phyloP scores from a whole-genome alignment of 64 coral and sea anemone species.

The Dendronephthya gigantea region DNA sequence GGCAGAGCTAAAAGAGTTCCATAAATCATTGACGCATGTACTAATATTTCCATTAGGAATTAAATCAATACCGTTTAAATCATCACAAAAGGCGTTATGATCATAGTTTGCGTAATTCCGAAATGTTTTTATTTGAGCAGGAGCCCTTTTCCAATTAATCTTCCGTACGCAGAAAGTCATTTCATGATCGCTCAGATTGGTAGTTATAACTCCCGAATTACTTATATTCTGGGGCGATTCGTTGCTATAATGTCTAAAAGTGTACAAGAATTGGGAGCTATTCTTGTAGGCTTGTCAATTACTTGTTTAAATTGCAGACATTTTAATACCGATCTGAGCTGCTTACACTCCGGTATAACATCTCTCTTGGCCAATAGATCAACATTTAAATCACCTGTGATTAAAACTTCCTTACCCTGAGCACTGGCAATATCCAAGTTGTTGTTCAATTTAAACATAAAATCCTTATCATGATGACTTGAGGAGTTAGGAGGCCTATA shows the following conservation, averaged over 20 bases:
- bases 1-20: too few relatives aligned
- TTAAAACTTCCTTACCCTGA: not conserved
- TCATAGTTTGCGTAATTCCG: constrained; percentile 2
- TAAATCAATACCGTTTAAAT: too few relatives aligned
- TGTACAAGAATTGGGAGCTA: not conserved
- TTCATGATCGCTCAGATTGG: not conserved
- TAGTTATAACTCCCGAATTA: not conserved
- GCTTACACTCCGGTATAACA: not conserved
- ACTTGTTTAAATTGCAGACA: not conserved
- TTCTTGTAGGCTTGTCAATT: not conserved
- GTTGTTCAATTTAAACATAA: not conserved
- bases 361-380: not conserved
- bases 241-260: not conserved
- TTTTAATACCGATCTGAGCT: not conserved
- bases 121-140: not conserved
- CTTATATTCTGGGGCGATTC: not conserved
- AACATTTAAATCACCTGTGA: not conserved
- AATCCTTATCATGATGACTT: not conserved
- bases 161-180: not conserved
- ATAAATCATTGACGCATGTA: too few relatives aligned
- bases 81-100: not conserved
- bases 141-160: not conserved
- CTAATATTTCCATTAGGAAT: too few relatives aligned
- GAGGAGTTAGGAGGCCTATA: constrained; percentile 23
- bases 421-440: not conserved